A percentile compares a stretch with the other conserved stretches of the same genome.
phyloP scores from a whole-genome alignment of 2,888 invertebrate species.

The Lithophane semibrunnea region DNA sequence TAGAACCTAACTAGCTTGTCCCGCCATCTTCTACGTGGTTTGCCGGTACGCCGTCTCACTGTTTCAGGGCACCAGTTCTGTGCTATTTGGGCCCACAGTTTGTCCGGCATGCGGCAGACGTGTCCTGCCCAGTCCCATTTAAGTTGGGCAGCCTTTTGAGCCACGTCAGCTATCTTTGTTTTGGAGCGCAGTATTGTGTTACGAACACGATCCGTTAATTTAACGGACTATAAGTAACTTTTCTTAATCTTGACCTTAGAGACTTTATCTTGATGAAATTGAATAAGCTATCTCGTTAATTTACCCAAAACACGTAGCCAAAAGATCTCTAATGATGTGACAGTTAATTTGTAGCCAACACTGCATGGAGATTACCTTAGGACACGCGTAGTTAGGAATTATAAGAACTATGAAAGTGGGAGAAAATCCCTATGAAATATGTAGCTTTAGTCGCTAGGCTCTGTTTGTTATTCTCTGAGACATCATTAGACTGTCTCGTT shows the following conservation, averaged over 20 bases:
- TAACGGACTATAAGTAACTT: neutral
- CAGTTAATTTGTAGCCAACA: conserved; percentile 33
- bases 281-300: neutral
- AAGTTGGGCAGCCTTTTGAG: no score
- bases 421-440: conserved; percentile 49
- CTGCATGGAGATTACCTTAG: conserved; percentile 24
- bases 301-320: neutral
- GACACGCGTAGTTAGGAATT: conserved; percentile 43
- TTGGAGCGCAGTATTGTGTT: no score
- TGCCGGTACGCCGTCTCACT: no score
- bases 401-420: conserved; percentile 47
- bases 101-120: no score
- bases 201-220: no score
- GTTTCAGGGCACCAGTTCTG: no score
- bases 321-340: conserved; percentile 23
- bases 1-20: no score
- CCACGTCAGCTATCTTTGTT: no score
- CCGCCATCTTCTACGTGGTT: no score
- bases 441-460: neutral
- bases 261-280: neutral
- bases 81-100: no score
- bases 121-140: no score
- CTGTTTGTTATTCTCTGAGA: conserved; percentile 29
- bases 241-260: neutral
- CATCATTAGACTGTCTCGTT: no score